Base-by-base conservation (phyloP, 2,888 invertebrate genomes). In the Sepioteuthis lessoniana region DNA sequence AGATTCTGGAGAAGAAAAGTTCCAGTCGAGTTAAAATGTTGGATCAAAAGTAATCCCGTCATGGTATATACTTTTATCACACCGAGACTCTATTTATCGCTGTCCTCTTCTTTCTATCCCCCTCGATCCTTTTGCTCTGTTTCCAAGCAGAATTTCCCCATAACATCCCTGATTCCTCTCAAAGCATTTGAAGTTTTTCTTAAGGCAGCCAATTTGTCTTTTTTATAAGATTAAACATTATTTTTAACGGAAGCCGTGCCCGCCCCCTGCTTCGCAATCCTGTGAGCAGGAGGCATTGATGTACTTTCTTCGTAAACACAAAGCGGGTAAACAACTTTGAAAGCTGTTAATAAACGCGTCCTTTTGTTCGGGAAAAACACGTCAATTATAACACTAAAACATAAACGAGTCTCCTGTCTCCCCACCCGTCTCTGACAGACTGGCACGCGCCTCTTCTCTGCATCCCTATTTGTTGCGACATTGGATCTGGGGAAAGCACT, bases 1-100 rank as follows among this genome's bases (percentile, higher is more conserved):
- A n/a, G 76, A 76, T 76, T 76, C 76, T n/a, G 76, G 76, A n/a
- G 76, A 76, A 76, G n/a, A 76, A 76, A 76, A 76, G 76, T 76
- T n/a, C n/a, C n/a, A n/a, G n/a, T 13, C 8, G 76, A 76, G 13
- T 76, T 35, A n/a, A 76, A 76, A 76, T 76, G 76, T n/a, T n/a
- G n/a, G 76, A 76, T 76, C n/a, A 76, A 76, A 76, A 76, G 76
- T 55, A 55, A 55, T 55, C 55, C 55, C 25, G 55, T 55, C 55
- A 55, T 2, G 55, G 55, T 55, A 25, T 55, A 55, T 55, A 55
- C 55, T 55, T 47, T 55, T 55, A 55, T 55, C 55, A 76, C 76
- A 76, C 76, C 16, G 76, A 13, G 76, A n/a, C n/a, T 76, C n/a
- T 76, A n/a, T 76, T 76, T 76, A 76, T 25, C 13, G 13, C 76